These are phyloP conservation scores for Bactericera cockerelli DNA, from an alignment of 1,140 invertebrate genomes.

Conservation along the genomic window DNA sequence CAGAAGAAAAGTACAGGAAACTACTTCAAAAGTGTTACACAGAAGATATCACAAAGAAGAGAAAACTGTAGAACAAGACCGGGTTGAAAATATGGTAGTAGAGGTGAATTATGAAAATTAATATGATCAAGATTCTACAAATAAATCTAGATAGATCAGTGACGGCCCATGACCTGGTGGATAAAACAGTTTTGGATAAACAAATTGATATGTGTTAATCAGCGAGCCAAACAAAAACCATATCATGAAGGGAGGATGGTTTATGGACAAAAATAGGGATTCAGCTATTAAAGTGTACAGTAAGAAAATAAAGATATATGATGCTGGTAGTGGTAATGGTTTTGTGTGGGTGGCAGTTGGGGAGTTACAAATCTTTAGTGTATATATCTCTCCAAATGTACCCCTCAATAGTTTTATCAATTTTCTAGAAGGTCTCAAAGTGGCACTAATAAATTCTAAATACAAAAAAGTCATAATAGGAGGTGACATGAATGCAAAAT, in stretches of 20 bases:
- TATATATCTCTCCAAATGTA: conserved; percentile 3
- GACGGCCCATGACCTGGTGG: not conserved
- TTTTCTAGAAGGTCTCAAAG: not conserved
- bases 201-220: not conserved
- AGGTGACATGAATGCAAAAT: conserved; percentile 6
- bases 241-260: not conserved
- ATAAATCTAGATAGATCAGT: not conserved
- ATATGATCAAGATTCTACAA: not conserved
- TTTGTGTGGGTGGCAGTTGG: not conserved
- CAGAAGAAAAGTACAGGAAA: not conserved
- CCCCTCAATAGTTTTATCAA: not conserved
- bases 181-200: not conserved
- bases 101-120: not conserved
- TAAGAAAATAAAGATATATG: not conserved
- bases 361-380: not conserved
- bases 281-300: not conserved
- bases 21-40: conserved; percentile 21
- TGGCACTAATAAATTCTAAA: not conserved
- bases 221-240: not conserved
- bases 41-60: conserved; percentile 22
- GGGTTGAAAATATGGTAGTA: not conserved
- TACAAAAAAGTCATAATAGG: not conserved
- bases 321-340: not conserved
- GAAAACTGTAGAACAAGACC: not conserved
- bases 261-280: not conserved